Base-by-base conservation (phyloP, 1,140 invertebrate genomes). In the Globodera rostochiensis region DNA sequence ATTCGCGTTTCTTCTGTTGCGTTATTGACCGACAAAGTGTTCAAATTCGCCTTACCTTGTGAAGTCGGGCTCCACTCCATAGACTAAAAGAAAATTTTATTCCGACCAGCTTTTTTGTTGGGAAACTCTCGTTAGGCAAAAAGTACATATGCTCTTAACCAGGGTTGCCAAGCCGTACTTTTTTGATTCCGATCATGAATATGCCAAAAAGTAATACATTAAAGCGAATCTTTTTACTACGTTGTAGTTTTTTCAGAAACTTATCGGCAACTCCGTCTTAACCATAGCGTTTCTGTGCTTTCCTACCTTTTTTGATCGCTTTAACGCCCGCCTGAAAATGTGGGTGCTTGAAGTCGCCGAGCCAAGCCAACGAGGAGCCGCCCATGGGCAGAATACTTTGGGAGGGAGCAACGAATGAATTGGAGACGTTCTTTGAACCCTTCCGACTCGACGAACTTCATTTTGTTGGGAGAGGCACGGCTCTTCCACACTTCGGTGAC, bases 21-120 rank as follows among this genome's bases (percentile, higher is more conserved):
- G 25, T 36, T 36, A 36, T 36, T 36, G 25, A 36, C 36, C 36
- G 36, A 36, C 3, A 1, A 36, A 36, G 36, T 36, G 36, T 36
- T 36, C 36, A 36, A 36, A 36, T 19, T 64, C 11, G 11, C 11
- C 19, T 64, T 64, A 64, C 57, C 77, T 25, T 8, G 95, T 97
- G 90, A 97, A 92, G 91, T 98, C 96, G 11, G 97, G 96, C 57
- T 96, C 94, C 45, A 95, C 94, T 77, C 94, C 94, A 90, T 95
- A 98, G 15, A 98, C 96, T 91, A 84, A 73, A 83, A 83, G 60
- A 74, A 60, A 15, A 53, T 25, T 9, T 47, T n/a, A 25, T 70
- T 25, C 25, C 6, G 21, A 80, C 64, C 49, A 9, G 13, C 15
- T 25, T 25, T 25, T 25, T 25, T 25, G 25, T 25, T 25, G 25